A percentile compares a stretch with the other conserved stretches of the same genome.
Conservation (phyloP, 2,113 vertebrate species). For the Heteronetta atricapilla region DNA sequence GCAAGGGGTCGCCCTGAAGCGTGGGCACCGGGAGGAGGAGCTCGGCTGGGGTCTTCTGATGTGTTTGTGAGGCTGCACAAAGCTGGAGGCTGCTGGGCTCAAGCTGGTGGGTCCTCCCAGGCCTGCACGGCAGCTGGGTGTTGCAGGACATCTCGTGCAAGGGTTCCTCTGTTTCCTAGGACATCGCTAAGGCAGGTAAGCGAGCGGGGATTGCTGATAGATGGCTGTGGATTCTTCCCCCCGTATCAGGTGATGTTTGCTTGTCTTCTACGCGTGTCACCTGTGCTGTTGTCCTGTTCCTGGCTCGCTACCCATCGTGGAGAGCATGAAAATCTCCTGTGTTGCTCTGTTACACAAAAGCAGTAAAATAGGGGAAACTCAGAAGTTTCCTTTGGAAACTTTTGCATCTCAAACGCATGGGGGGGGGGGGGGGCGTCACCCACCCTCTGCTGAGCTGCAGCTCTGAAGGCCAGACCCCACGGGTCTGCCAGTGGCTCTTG, state of each 20-base stretch:
- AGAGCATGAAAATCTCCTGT: neutral
- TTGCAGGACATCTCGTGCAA: neutral
- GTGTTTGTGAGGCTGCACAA: neutral
- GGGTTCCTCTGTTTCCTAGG: neutral
- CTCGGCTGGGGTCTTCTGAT: neutral
- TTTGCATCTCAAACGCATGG: neutral
- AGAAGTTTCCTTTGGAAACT: neutral
- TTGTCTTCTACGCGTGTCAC: neutral
- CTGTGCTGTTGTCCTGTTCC: neutral
- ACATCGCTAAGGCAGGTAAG: neutral
- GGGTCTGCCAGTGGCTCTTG: neutral
- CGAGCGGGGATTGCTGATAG: neutral
- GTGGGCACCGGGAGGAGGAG: neutral
- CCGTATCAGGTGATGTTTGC: neutral
- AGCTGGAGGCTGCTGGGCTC: neutral
- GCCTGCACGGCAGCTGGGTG: accelerated
- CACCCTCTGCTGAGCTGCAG: neutral
- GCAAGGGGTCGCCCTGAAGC: neutral
- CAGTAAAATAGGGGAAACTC: neutral
- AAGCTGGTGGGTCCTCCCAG: neutral
- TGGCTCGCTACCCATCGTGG: neutral
- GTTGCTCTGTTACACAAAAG: neutral
- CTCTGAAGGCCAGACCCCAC: neutral
- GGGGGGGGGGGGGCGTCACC: neutral
- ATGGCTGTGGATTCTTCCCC: neutral